A percentile compares a stretch with the other conserved stretches of the same genome.
These are phyloP conservation scores for Mesorhabditis belari DNA, from an alignment of 2,888 invertebrate species.

Conservation along the genomic window DNA sequence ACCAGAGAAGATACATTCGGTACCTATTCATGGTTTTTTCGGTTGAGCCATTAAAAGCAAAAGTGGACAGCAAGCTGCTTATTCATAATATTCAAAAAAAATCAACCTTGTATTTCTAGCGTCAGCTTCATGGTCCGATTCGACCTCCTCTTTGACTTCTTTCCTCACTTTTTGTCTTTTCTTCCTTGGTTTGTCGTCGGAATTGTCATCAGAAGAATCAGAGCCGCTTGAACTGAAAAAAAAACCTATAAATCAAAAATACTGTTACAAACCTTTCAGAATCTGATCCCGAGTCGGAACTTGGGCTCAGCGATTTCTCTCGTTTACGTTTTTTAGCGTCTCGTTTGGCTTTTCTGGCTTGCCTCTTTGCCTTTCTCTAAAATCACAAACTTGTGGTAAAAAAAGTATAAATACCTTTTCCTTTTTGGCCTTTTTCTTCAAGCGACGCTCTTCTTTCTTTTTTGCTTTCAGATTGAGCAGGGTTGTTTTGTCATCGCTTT, in stretches of 20 bases:
- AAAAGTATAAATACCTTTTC: not conserved
- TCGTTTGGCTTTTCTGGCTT: not conserved
- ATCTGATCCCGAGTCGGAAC: constrained; percentile 8
- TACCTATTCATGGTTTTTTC: too few species aligned
- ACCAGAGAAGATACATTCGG: too few species aligned
- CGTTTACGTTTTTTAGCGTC: constrained; percentile 3
- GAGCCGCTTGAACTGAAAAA: constrained; percentile 1
- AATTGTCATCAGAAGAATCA: not conserved
- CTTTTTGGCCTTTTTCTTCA: constrained; percentile 12
- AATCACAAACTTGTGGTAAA: not conserved
- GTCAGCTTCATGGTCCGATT: not conserved
- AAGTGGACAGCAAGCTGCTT: too few species aligned
- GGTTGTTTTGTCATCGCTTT: constrained; percentile 18
- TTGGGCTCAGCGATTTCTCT: constrained; percentile 11
- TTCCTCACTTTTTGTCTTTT: not conserved
- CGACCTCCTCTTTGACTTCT: not conserved
- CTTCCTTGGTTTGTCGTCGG: not conserved
- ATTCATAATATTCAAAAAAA: too few species aligned
- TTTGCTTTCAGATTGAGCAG: constrained; percentile 25
- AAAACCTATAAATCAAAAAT: not conserved
- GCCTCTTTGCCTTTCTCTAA: not conserved
- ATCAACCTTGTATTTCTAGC: not conserved
- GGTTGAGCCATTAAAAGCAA: too few species aligned
- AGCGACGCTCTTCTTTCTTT: constrained; percentile 13
- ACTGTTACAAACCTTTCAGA: constrained; percentile 5